Conservation (phyloP, 2,888 invertebrate genomes). For the Chaetogeoica ovagalla region DNA sequence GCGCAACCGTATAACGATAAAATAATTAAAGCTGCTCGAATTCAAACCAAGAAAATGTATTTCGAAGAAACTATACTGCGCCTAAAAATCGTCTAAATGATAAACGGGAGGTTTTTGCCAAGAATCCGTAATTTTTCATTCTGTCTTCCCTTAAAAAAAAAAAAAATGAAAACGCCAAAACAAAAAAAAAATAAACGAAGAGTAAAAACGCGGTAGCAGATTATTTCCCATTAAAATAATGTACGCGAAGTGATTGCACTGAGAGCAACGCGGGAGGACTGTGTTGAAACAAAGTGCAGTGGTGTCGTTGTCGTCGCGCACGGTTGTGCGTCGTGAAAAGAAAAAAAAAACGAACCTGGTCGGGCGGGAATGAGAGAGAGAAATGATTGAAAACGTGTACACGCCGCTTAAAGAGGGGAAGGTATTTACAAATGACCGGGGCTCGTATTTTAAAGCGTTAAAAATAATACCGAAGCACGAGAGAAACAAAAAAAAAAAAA, state of each 20-base stretch:
- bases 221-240: conserved; percentile 46
- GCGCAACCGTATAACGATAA: too few relatives aligned
- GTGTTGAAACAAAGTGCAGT: conserved; percentile 12
- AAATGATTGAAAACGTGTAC: conserved; percentile 3
- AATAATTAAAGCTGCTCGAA: too few relatives aligned
- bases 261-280: not conserved
- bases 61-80: too few relatives aligned
- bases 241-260: conserved; percentile 40
- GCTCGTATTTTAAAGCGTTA: too few relatives aligned
- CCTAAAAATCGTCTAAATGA: not conserved
- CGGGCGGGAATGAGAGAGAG: too few relatives aligned
- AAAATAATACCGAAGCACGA: too few relatives aligned
- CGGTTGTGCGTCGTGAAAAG: not conserved
- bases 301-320: not conserved
- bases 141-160: not conserved
- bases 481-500: too few relatives aligned
- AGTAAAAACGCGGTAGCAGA: conserved; percentile 10
- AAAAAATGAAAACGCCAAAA: not conserved
- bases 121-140: conserved; percentile 16
- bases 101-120: not conserved
- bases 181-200: conserved; percentile 1
- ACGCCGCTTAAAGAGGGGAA: conserved; percentile 1
- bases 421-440: not conserved
- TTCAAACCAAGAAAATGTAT: too few relatives aligned
- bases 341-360: not conserved